Conservation (phyloP, 2,113 vertebrate species). For the Ictalurus furcatus region DNA sequence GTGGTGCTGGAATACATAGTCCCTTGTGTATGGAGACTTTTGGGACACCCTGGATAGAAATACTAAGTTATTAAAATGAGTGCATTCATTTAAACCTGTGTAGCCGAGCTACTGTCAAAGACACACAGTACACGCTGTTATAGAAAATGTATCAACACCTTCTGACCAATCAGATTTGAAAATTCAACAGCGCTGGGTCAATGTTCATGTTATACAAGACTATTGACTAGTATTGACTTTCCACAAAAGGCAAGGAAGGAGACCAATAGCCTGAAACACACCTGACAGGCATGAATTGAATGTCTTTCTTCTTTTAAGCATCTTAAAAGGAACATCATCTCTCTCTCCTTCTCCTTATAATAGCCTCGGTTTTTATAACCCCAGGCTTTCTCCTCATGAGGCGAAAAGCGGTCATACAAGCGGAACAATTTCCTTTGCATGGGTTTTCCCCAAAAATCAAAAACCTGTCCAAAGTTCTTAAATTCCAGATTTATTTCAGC, state of each 20-base stretch:
- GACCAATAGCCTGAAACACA: neutral
- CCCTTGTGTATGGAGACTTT: no score
- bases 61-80: neutral
- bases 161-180: neutral
- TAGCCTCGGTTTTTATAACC: neutral
- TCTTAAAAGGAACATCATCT: neutral
- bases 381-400: neutral
- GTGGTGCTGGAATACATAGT: no score
- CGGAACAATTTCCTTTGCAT: neutral
- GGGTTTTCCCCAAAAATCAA: neutral
- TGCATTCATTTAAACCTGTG: neutral
- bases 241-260: neutral
- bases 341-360: neutral
- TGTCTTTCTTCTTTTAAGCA: neutral
- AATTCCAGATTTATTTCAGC: neutral
- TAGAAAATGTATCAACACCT: neutral
- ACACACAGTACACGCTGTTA: neutral
- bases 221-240: slow-evolving; percentile 7
- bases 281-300: neutral
- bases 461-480: neutral
- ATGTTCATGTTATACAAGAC: neutral
- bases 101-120: neutral
- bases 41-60: neutral
- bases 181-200: neutral
- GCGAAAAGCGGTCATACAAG: neutral